Evolutionary conservation across 2,888 invertebrate genomes (phyloP), one percentile per base, ranked within the genome.

Genomic region (Spicauda simplicius): DNA sequence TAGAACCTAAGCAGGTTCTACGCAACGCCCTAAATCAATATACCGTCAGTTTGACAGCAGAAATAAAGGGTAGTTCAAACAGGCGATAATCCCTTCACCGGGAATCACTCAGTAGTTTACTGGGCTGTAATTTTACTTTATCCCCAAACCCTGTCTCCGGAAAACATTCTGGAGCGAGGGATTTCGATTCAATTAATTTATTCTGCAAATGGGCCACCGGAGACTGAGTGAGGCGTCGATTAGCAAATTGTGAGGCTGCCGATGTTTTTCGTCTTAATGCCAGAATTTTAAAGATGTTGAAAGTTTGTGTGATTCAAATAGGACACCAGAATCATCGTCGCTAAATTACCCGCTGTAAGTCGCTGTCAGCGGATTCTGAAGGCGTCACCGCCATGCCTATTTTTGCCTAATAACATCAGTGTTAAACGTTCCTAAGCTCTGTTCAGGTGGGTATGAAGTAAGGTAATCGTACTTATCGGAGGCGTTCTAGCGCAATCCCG

Each of bases 131-230:
- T 48, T 48, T 48, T 48, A 48, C 16, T 48, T 48, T 48, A 48
- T 16, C 48, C 48, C 14, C 41, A 7, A 16, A 48, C 7, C n/a
- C 56, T 33, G 30, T 8, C 30, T 25, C 20, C 25, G 48, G 3
- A 33, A 52, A 60, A 60, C 33, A 60, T 52, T 60, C 30, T 48
- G 3, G 16, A 8, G 25, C 25, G 25, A 16, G 52, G 52, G 52
- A 53, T 57, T 57, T 64, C 50, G 37, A 52, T 64, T 57, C 50
- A 64, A 56, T 52, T 64, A 57, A 64, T 52, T 64, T 57, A 64
- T 64, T 57, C 56, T 10, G 50, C 20, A 57, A 64, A 64, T 57
- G 19, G 64, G 50, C 50, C 37, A 19, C 56, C 6, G 37, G n/a
- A n/a, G 64, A 20, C 37, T 41, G 57, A 53, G 52, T 41, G 58